These are phyloP conservation scores for Aleiodes alternator DNA, from an alignment of 2,888 invertebrate genomes.

Conservation along the genomic window DNA sequence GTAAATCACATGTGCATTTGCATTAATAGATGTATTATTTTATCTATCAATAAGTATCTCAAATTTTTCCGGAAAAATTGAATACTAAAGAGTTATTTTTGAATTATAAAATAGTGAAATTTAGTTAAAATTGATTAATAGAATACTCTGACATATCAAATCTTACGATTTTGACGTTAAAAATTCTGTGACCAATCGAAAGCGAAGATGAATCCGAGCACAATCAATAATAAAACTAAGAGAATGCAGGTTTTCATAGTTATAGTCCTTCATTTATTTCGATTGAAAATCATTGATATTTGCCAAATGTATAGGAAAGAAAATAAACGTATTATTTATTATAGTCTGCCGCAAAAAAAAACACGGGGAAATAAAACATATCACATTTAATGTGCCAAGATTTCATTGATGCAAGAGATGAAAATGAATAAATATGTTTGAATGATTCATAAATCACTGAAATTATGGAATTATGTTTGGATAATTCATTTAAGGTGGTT, in stretches of 20 bases:
- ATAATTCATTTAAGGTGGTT: too few species aligned
- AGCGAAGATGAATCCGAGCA: neutral
- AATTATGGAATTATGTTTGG: neutral
- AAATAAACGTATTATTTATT: conserved; percentile 6
- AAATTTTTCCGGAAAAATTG: neutral
- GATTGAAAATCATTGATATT: conserved; percentile 14
- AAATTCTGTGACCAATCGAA: neutral
- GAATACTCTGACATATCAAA: conserved; percentile 22
- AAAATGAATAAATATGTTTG: neutral
- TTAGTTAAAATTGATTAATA: neutral
- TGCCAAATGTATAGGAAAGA: conserved; percentile 25
- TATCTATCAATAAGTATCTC: neutral
- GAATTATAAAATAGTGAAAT: neutral
- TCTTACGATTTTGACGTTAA: neutral
- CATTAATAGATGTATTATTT: neutral
- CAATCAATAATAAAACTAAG: conserved; percentile 8
- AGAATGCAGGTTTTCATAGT: conserved; percentile 8
- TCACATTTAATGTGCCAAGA: conserved; percentile 37
- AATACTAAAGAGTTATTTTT: neutral
- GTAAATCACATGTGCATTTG: neutral
- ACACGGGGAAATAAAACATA: conserved; percentile 26
- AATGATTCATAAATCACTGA: conserved; percentile 7
- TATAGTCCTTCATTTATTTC: conserved; percentile 13
- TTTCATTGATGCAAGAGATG: neutral
- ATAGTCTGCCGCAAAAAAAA: neutral